Evolutionary conservation across 1,140 invertebrate species (phyloP).

Genomic region (Cydia splendana): DNA sequence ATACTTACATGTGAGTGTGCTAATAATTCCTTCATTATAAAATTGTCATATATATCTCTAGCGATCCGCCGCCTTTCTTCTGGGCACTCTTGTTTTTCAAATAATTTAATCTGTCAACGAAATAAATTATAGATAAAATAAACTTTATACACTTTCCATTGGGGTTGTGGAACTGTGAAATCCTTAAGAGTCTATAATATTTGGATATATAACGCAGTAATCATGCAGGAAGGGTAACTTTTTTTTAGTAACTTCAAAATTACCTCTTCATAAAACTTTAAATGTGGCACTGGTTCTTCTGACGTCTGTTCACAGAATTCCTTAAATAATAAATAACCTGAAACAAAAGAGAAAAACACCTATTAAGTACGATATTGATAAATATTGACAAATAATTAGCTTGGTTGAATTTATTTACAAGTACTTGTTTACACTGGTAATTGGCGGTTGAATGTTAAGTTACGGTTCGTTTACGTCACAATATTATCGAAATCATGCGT

Average conservation of each 20-base stretch:
- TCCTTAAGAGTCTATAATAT: neutral
- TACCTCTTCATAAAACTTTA: slow-evolving; percentile 99
- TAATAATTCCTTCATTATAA: slow-evolving; percentile 99
- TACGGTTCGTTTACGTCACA: slow-evolving; percentile 20
- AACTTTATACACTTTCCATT: no score
- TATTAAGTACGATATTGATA: neutral
- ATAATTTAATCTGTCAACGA: slow-evolving; percentile 95
- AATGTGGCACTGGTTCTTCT: slow-evolving; percentile 97
- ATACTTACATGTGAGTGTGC: slow-evolving; percentile 97
- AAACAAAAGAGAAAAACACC: slow-evolving; percentile 75
- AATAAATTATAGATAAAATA: slow-evolving; percentile 33
- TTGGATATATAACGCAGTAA: neutral
- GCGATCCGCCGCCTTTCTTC: slow-evolving; percentile 97
- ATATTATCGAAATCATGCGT: neutral
- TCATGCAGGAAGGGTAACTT: no score
- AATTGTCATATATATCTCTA: slow-evolving; percentile 99
- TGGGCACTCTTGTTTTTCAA: slow-evolving; percentile 98
- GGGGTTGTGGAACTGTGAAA: no score
- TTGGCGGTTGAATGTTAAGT: slow-evolving; percentile 16
- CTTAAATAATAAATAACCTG: slow-evolving; percentile 99
- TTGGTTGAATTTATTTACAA: neutral
- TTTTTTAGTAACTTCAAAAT: slow-evolving; percentile 45
- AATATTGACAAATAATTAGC: neutral
- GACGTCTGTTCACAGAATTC: slow-evolving; percentile 99
- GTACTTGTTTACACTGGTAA: neutral